Base-by-base conservation (phyloP, 2,113 vertebrate genomes). In the Piaya cayana region DNA sequence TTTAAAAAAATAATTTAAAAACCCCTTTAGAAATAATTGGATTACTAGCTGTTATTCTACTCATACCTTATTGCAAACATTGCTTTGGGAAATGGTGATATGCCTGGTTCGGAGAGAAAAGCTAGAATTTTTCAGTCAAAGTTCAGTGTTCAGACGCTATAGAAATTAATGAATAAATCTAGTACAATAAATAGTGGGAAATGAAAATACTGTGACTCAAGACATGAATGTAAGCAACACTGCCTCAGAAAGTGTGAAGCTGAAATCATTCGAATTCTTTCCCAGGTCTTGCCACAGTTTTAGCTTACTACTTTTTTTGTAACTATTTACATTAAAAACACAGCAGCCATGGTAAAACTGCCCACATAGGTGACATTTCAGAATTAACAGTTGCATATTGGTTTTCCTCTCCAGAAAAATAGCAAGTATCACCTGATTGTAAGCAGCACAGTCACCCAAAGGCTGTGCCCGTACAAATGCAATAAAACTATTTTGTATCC, bases 161-260 rank as follows among this genome's bases (percentile, higher is more conserved):
- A 42, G 77, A 92, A 81, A 63, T 52, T 84, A 49, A 85, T 77
- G n/a, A 88, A 85, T 88, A 81, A 77, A 82, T 82, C 55, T 82
- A 45, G 15, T 63, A 62, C 59, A 77, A 69, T 37, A 67, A 90
- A 84, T 47, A 58, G 47, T 32, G n/a, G 23, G 53, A 93, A 88
- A 68, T 62, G 15, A 63, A 88, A 88, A 68, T 59, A 59, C 34
- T 58, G 37, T 59, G 60, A 70, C 55, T 91, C 59, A 81, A 43
- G 25, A 52, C n/a, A 26, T 8, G 8, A 77, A n/a, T 20, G 36
- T 45, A 89, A 70, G 55, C 43, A 69, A 64, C 39, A 34, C 16
- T 71, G 27, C 15, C 37, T 84, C 84, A 42, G 59, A 56, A 83
- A 76, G 36, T 42, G n/a, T 43, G 47, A 15, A 53, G 20, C 59